Percentiles rank a stretch among this genome's conserved stretches.
These are phyloP conservation scores for Microcebus ravelobensis DNA, from an alignment of 2,113 vertebrate genomes.

Conservation along the genomic window DNA sequence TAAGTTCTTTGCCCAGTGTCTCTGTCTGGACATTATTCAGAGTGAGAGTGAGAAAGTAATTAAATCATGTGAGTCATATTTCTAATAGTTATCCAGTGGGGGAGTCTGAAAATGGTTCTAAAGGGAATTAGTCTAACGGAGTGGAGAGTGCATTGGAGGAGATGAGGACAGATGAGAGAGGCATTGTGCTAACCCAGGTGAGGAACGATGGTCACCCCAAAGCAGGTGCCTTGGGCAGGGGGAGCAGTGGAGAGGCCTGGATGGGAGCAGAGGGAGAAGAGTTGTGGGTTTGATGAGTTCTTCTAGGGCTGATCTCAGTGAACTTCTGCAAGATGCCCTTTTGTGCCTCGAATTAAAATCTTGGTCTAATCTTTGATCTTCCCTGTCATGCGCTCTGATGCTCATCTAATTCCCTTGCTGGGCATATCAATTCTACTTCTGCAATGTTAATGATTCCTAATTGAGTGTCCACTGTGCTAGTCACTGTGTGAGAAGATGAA, in stretches of 20 bases:
- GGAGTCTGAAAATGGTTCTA: neutral
- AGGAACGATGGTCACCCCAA: neutral
- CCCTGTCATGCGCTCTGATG: too few relatives aligned
- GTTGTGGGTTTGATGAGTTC: rapidly evolving
- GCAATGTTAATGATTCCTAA: neutral
- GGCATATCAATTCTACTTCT: neutral
- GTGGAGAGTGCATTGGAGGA: neutral
- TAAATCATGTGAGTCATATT: neutral
- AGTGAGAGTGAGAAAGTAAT: neutral
- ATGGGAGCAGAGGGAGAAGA: neutral
- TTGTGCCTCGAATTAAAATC: neutral
- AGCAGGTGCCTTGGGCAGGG: rapidly evolving
- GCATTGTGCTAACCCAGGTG: neutral
- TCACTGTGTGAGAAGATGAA: neutral
- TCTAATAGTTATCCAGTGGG: neutral
- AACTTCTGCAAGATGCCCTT: neutral
- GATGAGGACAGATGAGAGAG: neutral
- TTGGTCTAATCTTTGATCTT: neutral
- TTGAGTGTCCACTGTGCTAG: neutral
- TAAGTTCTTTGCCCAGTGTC: neutral
- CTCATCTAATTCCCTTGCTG: neutral
- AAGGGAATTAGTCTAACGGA: neutral
- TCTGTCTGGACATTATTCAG: neutral
- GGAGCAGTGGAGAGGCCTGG: neutral
- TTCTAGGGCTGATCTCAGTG: neutral